Evolutionary conservation across 2,113 vertebrate genomes (phyloP).

Genomic region (Epinephelus cyanopodus): DNA sequence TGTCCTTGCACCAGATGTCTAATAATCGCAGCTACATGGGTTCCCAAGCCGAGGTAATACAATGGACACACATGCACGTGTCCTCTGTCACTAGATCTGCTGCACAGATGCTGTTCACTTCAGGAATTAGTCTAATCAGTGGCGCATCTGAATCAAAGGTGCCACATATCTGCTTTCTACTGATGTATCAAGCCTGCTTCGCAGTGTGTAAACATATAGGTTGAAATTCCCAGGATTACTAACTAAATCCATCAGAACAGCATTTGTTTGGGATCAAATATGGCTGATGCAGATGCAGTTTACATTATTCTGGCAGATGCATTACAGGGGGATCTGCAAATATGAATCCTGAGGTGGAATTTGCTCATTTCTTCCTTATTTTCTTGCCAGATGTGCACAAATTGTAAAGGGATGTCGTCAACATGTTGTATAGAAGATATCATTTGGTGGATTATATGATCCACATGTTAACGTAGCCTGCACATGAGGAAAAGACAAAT

Average conservation of each 20-base stretch:
- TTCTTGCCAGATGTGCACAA: conserved; percentile 28
- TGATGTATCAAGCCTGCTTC: neutral
- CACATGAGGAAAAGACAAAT: neutral
- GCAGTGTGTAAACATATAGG: conserved; percentile 2
- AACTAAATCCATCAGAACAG: neutral
- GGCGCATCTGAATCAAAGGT: conserved; percentile 43
- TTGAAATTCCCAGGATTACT: conserved; percentile 12
- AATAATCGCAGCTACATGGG: conserved; percentile 62
- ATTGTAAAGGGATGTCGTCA: neutral
- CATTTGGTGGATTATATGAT: conserved; percentile 24
- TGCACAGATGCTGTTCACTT: conserved; percentile 58
- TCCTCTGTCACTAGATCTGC: conserved; percentile 31
- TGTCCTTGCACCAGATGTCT: conserved; percentile 76
- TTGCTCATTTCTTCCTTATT: conserved; percentile 21
- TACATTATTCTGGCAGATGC: neutral
- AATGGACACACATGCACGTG: conserved; percentile 13
- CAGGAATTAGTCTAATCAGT: conserved; percentile 65
- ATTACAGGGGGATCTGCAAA: neutral
- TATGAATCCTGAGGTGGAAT: neutral
- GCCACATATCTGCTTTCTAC: conserved; percentile 7
- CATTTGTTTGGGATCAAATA: neutral
- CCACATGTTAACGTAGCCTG: conserved; percentile 3
- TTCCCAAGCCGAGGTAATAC: conserved; percentile 49
- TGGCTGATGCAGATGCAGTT: conserved; percentile 2
- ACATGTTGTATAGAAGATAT: neutral